These are phyloP conservation scores for Fragum fragum DNA, from an alignment of 2,888 invertebrate species.

Conservation along the genomic window DNA sequence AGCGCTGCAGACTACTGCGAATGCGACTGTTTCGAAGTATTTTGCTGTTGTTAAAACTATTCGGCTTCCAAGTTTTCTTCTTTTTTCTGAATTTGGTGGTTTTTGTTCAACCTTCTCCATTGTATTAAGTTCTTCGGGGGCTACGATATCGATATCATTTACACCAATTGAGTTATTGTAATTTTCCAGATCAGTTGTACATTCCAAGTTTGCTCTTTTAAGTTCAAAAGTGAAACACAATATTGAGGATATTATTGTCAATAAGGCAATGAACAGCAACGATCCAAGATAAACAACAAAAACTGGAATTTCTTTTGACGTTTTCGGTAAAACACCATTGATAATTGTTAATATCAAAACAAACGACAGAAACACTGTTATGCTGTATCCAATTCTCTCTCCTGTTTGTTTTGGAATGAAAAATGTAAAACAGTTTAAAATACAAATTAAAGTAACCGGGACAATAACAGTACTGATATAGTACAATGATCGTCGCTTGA, in stretches of 20 bases:
- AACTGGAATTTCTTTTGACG: conserved; percentile 16
- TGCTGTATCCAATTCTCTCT: conserved; percentile 8
- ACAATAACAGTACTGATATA: conserved; percentile 1
- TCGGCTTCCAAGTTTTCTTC: neutral
- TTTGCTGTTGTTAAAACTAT: neutral
- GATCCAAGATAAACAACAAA: neutral
- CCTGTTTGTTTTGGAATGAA: neutral
- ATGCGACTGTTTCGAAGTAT: neutral
- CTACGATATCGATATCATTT: neutral
- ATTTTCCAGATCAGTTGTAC: neutral
- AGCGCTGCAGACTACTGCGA: neutral
- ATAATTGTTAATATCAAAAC: conserved; percentile 2
- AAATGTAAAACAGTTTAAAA: conserved; percentile 16
- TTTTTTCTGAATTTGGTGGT: too few relatives aligned
- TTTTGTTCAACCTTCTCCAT: neutral
- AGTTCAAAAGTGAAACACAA: neutral
- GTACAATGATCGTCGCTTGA: conserved; percentile 2
- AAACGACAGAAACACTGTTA: neutral
- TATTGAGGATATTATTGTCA: conserved; percentile 5
- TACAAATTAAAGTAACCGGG: neutral
- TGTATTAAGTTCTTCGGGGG: too few relatives aligned
- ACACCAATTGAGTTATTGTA: neutral
- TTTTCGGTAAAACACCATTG: neutral
- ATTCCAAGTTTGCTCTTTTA: neutral
- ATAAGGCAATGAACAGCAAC: neutral